Conservation (phyloP, 1,140 invertebrate genomes). For the Listronotus oregonensis region DNA sequence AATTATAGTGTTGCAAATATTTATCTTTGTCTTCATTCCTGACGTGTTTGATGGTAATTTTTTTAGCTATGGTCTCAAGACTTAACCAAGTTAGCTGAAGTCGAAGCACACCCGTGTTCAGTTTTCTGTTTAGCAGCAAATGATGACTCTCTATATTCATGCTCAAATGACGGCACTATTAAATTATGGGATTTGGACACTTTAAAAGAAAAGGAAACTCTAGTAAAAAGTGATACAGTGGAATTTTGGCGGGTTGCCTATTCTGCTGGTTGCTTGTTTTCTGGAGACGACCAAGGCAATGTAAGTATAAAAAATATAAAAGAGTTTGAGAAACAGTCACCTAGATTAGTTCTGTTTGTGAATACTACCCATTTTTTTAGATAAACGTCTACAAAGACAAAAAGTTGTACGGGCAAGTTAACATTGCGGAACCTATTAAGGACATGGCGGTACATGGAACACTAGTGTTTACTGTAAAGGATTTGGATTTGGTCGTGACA, state of each 20-base stretch:
- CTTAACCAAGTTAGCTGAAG: conserved; percentile 54
- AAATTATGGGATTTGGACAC: conserved; percentile 56
- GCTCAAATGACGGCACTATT: conserved; percentile 60
- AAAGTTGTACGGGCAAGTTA: conserved; percentile 46
- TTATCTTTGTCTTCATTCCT: no score
- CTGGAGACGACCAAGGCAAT: conserved; percentile 58
- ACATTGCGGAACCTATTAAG: conserved; percentile 57
- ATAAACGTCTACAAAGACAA: conserved; percentile 55
- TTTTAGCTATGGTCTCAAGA: conserved; percentile 54
- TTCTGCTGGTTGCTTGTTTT: conserved; percentile 53
- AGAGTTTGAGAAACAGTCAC: not conserved
- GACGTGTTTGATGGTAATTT: no score
- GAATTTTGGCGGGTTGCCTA: conserved; percentile 55
- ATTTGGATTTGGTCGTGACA: conserved; percentile 57
- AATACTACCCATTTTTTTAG: conserved; percentile 41
- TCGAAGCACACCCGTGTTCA: conserved; percentile 57
- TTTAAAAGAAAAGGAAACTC: conserved; percentile 46
- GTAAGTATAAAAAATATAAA: conserved; percentile 55
- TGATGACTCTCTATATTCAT: conserved; percentile 56
- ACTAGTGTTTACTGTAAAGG: conserved; percentile 56
- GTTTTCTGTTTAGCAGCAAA: conserved; percentile 55
- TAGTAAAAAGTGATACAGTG: conserved; percentile 45
- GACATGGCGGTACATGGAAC: conserved; percentile 55
- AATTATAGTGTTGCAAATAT: no score
- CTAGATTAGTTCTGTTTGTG: not conserved